Evolutionary conservation across 2,888 invertebrate species (phyloP), one percentile per base, ranked within the genome.

Genomic region (Rhagophthalmus giganteus): DNA sequence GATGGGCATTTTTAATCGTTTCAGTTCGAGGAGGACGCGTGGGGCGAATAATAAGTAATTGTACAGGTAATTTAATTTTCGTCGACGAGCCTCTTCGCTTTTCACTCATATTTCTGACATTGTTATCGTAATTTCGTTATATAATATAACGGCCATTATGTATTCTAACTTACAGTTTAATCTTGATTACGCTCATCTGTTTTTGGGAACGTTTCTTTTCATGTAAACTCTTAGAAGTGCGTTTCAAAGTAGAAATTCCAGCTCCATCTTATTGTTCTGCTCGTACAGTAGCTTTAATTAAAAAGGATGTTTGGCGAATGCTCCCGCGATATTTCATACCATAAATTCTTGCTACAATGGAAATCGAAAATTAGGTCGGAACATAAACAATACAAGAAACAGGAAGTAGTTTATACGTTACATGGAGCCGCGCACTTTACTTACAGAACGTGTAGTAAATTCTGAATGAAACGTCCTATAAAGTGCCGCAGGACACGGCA

Each of bases 401-500:
- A 27, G 45, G 51, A 51, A 45, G 31, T 34, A 32, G 37, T 38
- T n/a, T 24, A 30, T 32, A 25, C 25, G 32, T 28, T 24, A 7
- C 12, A 32, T 33, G 25, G 14, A 20, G 31, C 14, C 25, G 12
- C 32, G 46, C 26, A 45, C 35, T 35, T 45, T 35, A 45, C 24
- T 27, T 42, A 16, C 33, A 35, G 28, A 46, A 40, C 47, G 30
- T 46, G 51, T 32, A 45, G 40, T 51, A 51, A 51, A 51, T 51
- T 46, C 30, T 25, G 25, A 40, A 39, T 14, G 32, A 40, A 40
- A 40, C 27, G 45, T 9, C 26, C 51, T 40, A 45, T 49, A 49
- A 56, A 56, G 56, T 56, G 56, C 53, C 46, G 45, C 50, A 50
- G 53, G 50, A 48, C 49, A 53, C 50, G 50, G 53, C 46, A 53